These are phyloP conservation scores for Stenolophus ochropezus DNA, from an alignment of 2,888 invertebrate genomes.

Conservation along the genomic window DNA sequence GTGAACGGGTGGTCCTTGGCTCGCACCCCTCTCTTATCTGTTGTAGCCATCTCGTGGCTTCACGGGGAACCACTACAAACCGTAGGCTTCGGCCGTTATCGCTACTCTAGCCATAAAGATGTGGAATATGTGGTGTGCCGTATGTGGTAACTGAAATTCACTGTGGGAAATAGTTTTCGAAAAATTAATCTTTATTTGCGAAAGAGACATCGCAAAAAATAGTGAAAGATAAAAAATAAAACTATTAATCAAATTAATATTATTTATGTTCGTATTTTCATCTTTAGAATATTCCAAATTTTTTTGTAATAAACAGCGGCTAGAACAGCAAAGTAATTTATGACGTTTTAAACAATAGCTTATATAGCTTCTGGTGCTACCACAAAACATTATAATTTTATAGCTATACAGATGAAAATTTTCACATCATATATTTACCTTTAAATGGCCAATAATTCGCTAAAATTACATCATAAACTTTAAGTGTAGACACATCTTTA, in stretches of 20 bases:
- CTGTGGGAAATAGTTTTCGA: not conserved
- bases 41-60: slow-evolving; percentile 18
- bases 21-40: slow-evolving; percentile 36
- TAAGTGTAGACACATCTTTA: slow-evolving; percentile 50
- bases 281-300: not conserved
- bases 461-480: slow-evolving; percentile 44
- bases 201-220: not conserved
- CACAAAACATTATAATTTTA: slow-evolving; percentile 39
- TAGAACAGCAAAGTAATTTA: slow-evolving; percentile 9
- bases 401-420: slow-evolving; percentile 14
- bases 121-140: not conserved
- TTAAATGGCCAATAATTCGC: slow-evolving; percentile 49
- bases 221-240: too few relatives aligned
- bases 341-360: slow-evolving; percentile 5
- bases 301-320: not conserved
- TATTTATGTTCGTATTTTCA: not conserved
- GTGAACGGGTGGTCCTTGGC: slow-evolving; percentile 47
- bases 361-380: slow-evolving; percentile 5
- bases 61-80: slow-evolving; percentile 10
- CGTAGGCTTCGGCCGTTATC: slow-evolving; percentile 4
- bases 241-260: too few relatives aligned
- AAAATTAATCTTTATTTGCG: not conserved
- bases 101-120: not conserved
- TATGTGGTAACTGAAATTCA: not conserved
- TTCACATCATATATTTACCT: slow-evolving; percentile 47